Base-by-base conservation (phyloP, 2,888 invertebrate species). In the Eupeodes luniger region DNA sequence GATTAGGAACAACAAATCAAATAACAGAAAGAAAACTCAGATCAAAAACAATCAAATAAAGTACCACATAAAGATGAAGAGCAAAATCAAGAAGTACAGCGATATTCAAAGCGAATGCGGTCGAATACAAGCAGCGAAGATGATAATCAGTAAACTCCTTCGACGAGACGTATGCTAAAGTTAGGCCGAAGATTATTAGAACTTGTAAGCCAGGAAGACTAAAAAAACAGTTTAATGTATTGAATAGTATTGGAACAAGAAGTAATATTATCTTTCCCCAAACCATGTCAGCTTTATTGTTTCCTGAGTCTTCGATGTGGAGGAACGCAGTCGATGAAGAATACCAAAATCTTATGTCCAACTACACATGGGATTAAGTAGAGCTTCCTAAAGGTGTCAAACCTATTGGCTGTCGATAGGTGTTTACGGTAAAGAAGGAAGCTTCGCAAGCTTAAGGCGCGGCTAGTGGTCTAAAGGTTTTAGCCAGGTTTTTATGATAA, bases 391-490 rank as follows among this genome's bases (percentile, higher is more conserved):
- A 62, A 44, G 44, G 27, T 40, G 10, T 3, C 5, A 62, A 62
- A 44, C 19, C 19, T 19, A 19, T 16, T 44, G 62, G 62, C 4
- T 62, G 44, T 62, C 7, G 40, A n/a, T 62, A 44, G 62, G 44
- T 44, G 9, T 62, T 62, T 16, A 62, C 14, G 2, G 10, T 62
- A 3, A 62, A 62, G 40, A 16, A 44, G 4, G 40, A 10, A 62
- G 16, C 10, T 62, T 3, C 62, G 40, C 0, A 40, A 16, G 16
- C 44, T 40, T 44, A 62, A 49, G 90, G 3, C 89, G 2, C 1
- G 19, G 19, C 19, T 19, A 19, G 19, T 19, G 19, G 19, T 1
- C 19, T 19, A 19, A 19, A 19, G 19, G 19, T 19, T 19, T 19
- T 19, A 19, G 27, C 3, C 3, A 27, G 2, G 27, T 27, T 27